Evolutionary conservation across 2,797 vertebrate genomes (phyloP).

Genomic region (Melanotaenia boesemani): DNA sequence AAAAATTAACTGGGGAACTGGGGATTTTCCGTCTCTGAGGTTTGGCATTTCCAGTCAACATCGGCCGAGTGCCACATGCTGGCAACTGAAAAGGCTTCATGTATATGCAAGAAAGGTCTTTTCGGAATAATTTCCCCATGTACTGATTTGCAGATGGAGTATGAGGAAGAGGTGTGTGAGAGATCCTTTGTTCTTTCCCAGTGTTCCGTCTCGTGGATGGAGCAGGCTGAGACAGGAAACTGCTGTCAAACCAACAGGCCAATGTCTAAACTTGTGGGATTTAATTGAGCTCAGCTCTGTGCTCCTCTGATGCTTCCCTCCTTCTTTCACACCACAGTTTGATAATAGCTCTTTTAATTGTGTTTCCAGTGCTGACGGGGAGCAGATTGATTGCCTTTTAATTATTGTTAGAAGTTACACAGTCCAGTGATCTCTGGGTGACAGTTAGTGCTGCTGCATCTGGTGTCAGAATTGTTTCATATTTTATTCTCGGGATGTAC

Average conservation of each 20-base stretch:
- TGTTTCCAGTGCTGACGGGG: constrained; percentile 59
- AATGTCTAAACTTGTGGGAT: constrained; percentile 81
- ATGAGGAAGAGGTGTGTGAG: constrained; percentile 38
- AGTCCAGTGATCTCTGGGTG: constrained; percentile 62
- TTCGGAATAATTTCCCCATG: constrained; percentile 53
- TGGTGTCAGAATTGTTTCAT: constrained; percentile 42
- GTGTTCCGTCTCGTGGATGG: constrained; percentile 73
- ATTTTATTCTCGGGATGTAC: constrained; percentile 54
- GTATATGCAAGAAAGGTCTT: constrained; percentile 40
- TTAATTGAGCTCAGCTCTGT: constrained; percentile 77
- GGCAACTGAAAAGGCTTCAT: constrained; percentile 41
- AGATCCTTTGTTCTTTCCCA: constrained; percentile 81
- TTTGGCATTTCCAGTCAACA: constrained; percentile 28
- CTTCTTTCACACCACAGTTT: constrained; percentile 47
- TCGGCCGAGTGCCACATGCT: constrained; percentile 45
- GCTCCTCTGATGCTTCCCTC: constrained; percentile 42
- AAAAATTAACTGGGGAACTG: background rate
- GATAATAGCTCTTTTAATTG: constrained; percentile 73
- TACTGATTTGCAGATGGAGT: constrained; percentile 60
- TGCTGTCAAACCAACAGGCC: constrained; percentile 65
- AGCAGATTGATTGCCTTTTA: constrained; percentile 73
- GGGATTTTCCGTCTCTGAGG: constrained; percentile 30
- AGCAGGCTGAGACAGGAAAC: constrained; percentile 82
- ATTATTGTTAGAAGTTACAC: constrained; percentile 74
- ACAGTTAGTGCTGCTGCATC: constrained; percentile 59